These are phyloP conservation scores for Fregata magnificens DNA, from an alignment of 2,113 vertebrate genomes.

Conservation along the genomic window DNA sequence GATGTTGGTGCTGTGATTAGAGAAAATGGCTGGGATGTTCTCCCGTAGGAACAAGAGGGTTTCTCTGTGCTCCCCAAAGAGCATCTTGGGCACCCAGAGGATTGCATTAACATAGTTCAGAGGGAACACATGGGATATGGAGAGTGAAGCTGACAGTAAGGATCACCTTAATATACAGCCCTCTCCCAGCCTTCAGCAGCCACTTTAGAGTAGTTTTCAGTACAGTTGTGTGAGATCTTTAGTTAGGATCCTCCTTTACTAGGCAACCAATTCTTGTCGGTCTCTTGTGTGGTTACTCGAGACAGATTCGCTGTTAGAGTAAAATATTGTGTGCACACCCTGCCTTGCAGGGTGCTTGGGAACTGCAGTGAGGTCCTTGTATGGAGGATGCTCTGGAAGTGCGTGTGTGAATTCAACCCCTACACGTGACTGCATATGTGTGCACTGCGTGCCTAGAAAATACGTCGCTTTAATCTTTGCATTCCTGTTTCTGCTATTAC, in stretches of 20 bases:
- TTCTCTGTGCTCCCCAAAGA: background rate
- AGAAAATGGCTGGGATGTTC: background rate
- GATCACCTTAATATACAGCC: background rate
- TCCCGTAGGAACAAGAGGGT: background rate
- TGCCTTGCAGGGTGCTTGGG: background rate
- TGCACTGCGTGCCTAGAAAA: background rate
- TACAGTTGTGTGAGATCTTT: background rate
- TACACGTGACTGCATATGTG: background rate
- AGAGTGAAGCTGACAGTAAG: background rate
- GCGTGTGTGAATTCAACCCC: background rate
- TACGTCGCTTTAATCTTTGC: background rate
- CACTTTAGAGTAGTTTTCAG: background rate
- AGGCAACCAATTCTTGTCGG: slow-evolving; percentile 24
- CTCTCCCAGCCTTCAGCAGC: background rate
- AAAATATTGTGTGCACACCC: background rate
- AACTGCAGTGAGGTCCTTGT: background rate
- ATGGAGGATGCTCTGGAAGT: background rate
- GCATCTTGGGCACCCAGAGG: background rate
- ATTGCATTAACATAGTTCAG: background rate
- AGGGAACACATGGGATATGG: background rate
- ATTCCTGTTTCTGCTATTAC: background rate
- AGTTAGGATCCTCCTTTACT: slow-evolving; percentile 27
- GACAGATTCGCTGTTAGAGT: slow-evolving; percentile 7
- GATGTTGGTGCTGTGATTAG: background rate
- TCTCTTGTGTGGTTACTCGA: background rate